These are phyloP conservation scores for Florisuga fusca DNA, from an alignment of 2,797 vertebrate genomes.

Conservation along the genomic window DNA sequence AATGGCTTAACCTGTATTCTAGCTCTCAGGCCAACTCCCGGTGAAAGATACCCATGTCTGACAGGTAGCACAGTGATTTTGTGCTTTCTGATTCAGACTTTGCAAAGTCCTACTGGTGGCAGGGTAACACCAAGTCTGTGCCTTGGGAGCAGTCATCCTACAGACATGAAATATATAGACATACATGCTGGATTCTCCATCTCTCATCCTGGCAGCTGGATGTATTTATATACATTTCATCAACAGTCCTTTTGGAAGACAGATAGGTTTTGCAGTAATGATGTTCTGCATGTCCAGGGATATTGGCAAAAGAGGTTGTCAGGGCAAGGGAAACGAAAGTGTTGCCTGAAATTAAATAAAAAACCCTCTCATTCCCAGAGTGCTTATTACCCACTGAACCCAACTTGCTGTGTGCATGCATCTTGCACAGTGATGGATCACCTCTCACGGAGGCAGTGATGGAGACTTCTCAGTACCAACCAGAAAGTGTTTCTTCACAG, in stretches of 20 bases:
- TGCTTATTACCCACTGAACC: neutral
- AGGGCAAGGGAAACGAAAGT: neutral
- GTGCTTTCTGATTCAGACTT: neutral
- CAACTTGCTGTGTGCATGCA: rapidly evolving
- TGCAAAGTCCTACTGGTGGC: neutral
- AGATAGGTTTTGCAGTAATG: neutral
- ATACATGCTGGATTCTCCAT: rapidly evolving
- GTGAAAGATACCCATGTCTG: neutral
- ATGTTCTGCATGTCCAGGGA: neutral
- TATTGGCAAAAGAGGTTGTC: neutral
- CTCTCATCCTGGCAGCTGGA: neutral
- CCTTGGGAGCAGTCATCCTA: neutral
- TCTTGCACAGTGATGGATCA: rapidly evolving
- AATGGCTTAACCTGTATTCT: neutral
- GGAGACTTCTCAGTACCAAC: neutral
- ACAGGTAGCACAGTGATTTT: rapidly evolving
- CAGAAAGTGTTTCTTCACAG: neutral
- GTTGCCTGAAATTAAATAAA: neutral
- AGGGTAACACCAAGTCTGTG: neutral
- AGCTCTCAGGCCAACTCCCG: neutral
- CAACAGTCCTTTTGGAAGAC: neutral
- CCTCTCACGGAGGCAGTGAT: rapidly evolving
- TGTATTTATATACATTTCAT: neutral
- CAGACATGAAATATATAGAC: neutral
- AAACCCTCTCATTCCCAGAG: neutral